phyloP scores from a whole-genome alignment of 2,797 vertebrate genomes.

The Heterohyrax brucei region DNA sequence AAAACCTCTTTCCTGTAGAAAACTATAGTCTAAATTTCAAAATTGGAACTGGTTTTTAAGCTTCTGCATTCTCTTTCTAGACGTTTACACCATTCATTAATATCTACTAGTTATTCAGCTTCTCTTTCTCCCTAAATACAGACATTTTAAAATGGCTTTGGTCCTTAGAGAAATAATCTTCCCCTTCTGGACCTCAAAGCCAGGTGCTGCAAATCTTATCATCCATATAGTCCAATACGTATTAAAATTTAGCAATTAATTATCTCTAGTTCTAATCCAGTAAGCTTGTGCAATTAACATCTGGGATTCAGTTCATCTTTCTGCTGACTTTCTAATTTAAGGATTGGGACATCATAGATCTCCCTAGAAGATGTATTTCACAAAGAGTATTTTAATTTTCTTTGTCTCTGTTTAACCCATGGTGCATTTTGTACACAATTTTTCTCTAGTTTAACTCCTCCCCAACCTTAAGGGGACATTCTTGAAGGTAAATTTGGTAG shows the following conservation, averaged over 20 bases:
- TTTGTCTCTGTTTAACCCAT: conserved; percentile 51
- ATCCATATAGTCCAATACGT: conserved; percentile 85
- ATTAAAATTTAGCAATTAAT: conserved; percentile 91
- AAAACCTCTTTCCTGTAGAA: conserved; percentile 61
- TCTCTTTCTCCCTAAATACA: conserved; percentile 80
- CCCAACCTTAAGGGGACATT: neutral
- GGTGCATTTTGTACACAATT: conserved; percentile 31
- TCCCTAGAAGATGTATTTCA: conserved; percentile 80
- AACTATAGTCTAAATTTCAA: conserved; percentile 78
- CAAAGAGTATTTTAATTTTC: conserved; percentile 50
- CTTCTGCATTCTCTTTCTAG: conserved; percentile 39
- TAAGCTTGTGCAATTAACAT: conserved; percentile 89
- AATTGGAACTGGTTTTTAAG: conserved; percentile 64
- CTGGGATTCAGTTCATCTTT: conserved; percentile 89
- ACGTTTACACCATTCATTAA: conserved; percentile 69
- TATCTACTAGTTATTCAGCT: conserved; percentile 73
- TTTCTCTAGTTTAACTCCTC: neutral
- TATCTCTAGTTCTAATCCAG: conserved; percentile 91
- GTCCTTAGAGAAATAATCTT: conserved; percentile 85
- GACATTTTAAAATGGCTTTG: conserved; percentile 83
- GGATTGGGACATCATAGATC: conserved; percentile 81
- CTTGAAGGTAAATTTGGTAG: neutral
- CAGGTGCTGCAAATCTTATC: conserved; percentile 87
- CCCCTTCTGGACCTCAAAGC: conserved; percentile 84
- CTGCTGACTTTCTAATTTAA: conserved; percentile 91